Evolutionary conservation across 2,113 vertebrate genomes (phyloP).

Genomic region (Pseudorhombus dupliciocellatus): DNA sequence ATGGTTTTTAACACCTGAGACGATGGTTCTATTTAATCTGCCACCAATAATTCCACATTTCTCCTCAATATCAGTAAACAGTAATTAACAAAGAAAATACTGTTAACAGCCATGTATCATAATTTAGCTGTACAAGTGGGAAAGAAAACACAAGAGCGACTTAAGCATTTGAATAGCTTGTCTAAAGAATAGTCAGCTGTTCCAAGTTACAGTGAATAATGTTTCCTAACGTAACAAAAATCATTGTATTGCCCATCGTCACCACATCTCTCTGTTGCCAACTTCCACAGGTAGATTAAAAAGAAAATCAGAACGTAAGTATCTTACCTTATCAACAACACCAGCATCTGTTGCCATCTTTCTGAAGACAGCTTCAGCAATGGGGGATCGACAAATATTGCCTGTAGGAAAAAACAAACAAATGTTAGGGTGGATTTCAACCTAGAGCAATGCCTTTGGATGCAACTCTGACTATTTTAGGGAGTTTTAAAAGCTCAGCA

Average conservation of each 20-base stretch:
- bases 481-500: too few relatives aligned
- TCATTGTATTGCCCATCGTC: not conserved
- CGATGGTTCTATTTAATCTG: not conserved
- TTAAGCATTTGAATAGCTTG: not conserved
- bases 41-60: not conserved
- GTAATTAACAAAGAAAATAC: too few relatives aligned
- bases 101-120: too few relatives aligned
- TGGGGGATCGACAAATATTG: conserved; percentile 97
- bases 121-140: not conserved
- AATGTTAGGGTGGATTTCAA: too few relatives aligned
- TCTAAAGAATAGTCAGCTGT: not conserved
- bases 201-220: not conserved
- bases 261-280: not conserved
- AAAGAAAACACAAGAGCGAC: not conserved
- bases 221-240: not conserved
- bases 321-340: conserved; percentile 84
- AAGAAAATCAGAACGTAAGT: too few relatives aligned
- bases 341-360: conserved; percentile 89
- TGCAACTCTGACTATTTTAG: too few relatives aligned
- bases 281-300: not conserved
- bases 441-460: too few relatives aligned
- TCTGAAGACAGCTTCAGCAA: conserved; percentile 95
- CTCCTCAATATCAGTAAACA: too few relatives aligned
- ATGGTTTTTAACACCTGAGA: not conserved
- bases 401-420: conserved; percentile 79